Conservation (phyloP, 2,797 vertebrate species). For the Sebastes cheni region DNA sequence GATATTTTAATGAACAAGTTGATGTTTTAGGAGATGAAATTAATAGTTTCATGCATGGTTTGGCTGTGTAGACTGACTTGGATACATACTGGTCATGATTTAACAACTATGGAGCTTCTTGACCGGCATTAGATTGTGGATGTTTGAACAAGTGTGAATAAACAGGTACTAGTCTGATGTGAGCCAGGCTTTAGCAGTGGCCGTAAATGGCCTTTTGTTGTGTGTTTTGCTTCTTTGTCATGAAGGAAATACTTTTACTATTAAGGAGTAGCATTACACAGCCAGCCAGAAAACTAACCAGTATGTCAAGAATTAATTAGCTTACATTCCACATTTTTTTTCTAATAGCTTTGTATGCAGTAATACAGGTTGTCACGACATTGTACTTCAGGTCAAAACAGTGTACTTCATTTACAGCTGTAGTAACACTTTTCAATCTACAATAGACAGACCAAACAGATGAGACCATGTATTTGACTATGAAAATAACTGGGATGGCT, state of each 20-base stretch:
- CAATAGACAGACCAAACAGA: background rate
- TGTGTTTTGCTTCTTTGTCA: background rate
- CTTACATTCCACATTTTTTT: background rate
- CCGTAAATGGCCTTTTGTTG: conserved; percentile 7
- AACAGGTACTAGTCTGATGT: background rate
- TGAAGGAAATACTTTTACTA: background rate
- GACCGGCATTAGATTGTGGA: background rate
- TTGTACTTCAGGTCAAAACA: background rate
- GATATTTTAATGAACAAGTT: background rate
- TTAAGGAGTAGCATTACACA: background rate
- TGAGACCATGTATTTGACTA: background rate
- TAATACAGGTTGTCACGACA: background rate
- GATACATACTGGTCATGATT: background rate
- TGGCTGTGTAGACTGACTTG: background rate
- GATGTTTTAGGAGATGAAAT: background rate
- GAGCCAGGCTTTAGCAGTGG: background rate
- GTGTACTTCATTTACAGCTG: background rate
- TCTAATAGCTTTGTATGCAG: background rate
- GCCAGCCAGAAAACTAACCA: background rate
- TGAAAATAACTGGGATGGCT: background rate
- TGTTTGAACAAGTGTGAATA: background rate
- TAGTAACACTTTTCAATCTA: background rate
- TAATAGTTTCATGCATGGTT: background rate
- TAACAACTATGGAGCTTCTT: background rate
- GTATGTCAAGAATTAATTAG: background rate